Conservation (phyloP, 2,113 vertebrate species). For the Osmerus eperlanus region DNA sequence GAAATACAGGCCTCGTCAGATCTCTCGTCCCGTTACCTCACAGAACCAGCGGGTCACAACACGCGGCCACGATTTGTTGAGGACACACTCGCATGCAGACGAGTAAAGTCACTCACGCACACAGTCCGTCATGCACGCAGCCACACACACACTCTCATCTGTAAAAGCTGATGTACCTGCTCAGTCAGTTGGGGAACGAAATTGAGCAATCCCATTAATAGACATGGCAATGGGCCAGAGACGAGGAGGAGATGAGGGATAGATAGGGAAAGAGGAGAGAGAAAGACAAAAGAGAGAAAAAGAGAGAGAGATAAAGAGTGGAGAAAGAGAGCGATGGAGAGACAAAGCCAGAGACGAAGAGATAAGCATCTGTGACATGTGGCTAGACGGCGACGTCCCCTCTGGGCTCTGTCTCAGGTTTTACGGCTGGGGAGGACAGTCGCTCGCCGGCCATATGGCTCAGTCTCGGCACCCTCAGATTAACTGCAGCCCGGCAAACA, state of each 20-base stretch:
- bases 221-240: too few species aligned
- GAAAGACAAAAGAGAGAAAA: not conserved
- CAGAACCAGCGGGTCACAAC: too few species aligned
- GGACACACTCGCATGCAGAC: not conserved
- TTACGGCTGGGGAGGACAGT: not conserved
- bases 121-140: not conserved
- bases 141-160: constrained; percentile 14
- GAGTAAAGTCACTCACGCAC: not conserved
- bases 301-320: not conserved
- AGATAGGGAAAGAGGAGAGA: too few species aligned
- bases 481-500: not conserved
- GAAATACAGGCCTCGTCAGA: not conserved
- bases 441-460: constrained; percentile 7
- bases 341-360: not conserved
- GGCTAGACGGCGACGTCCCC: not conserved
- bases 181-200: too few species aligned
- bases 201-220: too few species aligned
- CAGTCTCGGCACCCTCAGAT: not conserved
- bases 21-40: not conserved
- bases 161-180: too few species aligned
- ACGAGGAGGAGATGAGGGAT: too few species aligned
- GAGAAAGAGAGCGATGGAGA: not conserved
- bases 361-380: not conserved
- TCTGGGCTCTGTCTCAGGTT: not conserved
- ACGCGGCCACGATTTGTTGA: too few species aligned